These are phyloP conservation scores for Leptocoma aspasia DNA, from an alignment of 2,113 vertebrate genomes.

Conservation along the genomic window DNA sequence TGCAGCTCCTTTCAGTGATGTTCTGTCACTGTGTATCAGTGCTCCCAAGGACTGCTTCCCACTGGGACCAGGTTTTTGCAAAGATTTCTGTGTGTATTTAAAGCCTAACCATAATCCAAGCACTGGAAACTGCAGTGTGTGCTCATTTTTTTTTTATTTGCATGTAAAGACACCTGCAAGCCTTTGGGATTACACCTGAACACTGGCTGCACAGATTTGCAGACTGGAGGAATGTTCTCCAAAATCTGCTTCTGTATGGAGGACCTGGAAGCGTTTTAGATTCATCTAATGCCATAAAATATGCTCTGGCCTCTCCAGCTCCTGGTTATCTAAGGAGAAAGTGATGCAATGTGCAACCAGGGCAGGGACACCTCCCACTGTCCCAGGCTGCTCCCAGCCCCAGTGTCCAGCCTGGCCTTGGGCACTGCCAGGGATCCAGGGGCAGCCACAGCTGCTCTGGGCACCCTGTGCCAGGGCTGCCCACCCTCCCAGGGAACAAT, in stretches of 20 bases:
- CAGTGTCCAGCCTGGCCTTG: accelerated
- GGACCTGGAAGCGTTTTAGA: background rate
- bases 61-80: background rate
- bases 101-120: background rate
- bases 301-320: background rate
- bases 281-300: accelerated
- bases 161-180: background rate
- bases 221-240: background rate
- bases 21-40: background rate
- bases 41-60: background rate
- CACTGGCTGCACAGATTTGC: too few species aligned
- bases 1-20: background rate
- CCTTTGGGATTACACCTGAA: background rate
- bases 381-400: background rate
- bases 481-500: background rate
- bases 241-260: background rate
- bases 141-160: background rate
- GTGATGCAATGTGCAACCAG: accelerated
- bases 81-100: background rate
- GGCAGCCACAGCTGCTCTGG: background rate
- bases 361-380: background rate
- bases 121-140: background rate
- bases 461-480: background rate
- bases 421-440: background rate
- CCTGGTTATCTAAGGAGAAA: background rate